Evolutionary conservation across 2,888 invertebrate genomes (phyloP), one percentile per base, ranked within the genome.

Genomic region (Onchidella celtica): DNA sequence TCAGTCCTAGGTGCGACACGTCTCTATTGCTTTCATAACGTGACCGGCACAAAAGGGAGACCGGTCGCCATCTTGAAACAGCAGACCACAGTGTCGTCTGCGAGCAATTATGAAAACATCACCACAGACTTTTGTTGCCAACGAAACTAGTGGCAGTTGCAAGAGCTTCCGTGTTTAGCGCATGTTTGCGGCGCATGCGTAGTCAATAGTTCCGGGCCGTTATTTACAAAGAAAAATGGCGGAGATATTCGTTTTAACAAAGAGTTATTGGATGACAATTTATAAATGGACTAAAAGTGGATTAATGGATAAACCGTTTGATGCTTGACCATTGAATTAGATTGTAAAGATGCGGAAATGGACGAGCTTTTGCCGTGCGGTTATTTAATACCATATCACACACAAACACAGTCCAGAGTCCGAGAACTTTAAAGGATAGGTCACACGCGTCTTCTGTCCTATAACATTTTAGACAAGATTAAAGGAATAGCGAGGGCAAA

Each of bases 201-300:
- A 9, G 70, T 70, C 27, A 70, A 70, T 55, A 70, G 24, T 21
- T 29, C n/a, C n/a, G n/a, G n/a, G n/a, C n/a, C 70, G 55, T 70
- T 14, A 29, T 55, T 55, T 2, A 6, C 17, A 1, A 9, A 21
- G 29, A 70, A 70, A 32, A n/a, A n/a, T n/a, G n/a, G n/a, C n/a
- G n/a, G n/a, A n/a, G n/a, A 55, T 55, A 32, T 55, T 21, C 27
- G 34, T 47, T 55, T 40, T 21, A 55, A 29, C 29, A 47, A 21
- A 2, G 4, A 1, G 55, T 70, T 47, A 29, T 55, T 21, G 2
- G 55, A 32, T 70, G 47, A 70, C 70, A 70, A 29, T 32, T 70
- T 29, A n/a, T n/a, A 70, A 70, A 70, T 70, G 70, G 47, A 32
- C 32, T 70, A 29, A 70, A 55, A 29, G 32, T 9, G 70, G 55